phyloP scores from a whole-genome alignment of 2,113 vertebrate species.

The Xiphophorus maculatus region DNA sequence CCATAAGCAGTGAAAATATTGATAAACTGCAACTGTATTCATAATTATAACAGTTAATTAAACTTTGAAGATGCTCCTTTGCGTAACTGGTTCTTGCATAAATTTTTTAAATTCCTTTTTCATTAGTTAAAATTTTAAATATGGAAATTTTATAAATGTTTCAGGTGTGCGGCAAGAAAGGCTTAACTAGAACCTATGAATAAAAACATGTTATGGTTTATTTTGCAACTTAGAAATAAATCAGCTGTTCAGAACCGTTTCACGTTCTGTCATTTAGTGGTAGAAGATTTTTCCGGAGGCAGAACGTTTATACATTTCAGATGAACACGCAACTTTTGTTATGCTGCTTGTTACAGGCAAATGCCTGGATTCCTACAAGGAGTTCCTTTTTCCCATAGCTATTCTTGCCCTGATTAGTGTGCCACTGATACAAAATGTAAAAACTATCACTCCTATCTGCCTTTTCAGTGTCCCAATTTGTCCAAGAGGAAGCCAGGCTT shows the following conservation, averaged over 20 bases:
- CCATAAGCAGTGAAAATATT: too few species aligned
- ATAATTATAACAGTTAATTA: too few species aligned
- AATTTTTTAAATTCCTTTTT: too few species aligned
- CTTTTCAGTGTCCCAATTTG: slow-evolving; percentile 73
- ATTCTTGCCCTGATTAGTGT: slow-evolving; percentile 63
- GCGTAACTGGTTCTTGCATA: too few species aligned
- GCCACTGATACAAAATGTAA: slow-evolving; percentile 66
- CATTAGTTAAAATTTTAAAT: too few species aligned
- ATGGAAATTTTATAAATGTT: too few species aligned
- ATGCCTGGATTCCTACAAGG: slow-evolving; percentile 22
- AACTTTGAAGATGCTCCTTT: too few species aligned
- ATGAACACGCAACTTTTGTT: slow-evolving; percentile 33
- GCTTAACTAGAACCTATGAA: too few species aligned
- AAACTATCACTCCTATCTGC: slow-evolving; percentile 71
- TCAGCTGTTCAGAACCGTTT: background rate
- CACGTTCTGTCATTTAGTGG: background rate
- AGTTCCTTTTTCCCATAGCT: slow-evolving; percentile 49
- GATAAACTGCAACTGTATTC: too few species aligned
- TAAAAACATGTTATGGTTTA: background rate
- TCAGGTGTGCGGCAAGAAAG: background rate
- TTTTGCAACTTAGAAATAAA: background rate
- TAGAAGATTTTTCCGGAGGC: background rate
- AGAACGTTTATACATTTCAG: slow-evolving; percentile 14
- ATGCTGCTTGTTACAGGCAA: slow-evolving; percentile 41
- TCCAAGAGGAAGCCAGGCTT: slow-evolving; percentile 67